These are phyloP conservation scores for Andrena flavipes DNA, from an alignment of 2,888 invertebrate species.

Conservation along the genomic window DNA sequence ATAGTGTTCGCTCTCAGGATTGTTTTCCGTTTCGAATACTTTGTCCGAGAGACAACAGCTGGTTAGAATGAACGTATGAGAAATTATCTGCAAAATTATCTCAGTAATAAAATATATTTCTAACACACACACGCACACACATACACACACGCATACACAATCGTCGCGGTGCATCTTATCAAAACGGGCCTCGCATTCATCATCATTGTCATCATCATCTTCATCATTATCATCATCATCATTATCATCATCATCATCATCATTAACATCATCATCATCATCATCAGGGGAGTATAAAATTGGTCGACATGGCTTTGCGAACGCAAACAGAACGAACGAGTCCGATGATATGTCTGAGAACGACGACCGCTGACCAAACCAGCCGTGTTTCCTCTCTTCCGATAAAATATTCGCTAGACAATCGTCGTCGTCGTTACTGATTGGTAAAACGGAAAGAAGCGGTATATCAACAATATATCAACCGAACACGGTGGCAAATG, in stretches of 20 bases:
- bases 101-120: constrained; percentile 83
- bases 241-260: constrained; percentile 9
- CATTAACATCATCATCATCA: constrained; percentile 22
- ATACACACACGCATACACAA: constrained; percentile 25
- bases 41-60: constrained; percentile 30
- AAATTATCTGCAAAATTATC: constrained; percentile 74
- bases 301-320: constrained; percentile 72
- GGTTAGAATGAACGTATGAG: constrained; percentile 51
- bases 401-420: constrained; percentile 28
- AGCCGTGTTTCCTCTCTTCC: neutral
- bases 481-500: neutral
- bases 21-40: constrained; percentile 14
- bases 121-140: constrained; percentile 60
- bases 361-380: constrained; percentile 28
- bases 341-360: constrained; percentile 58
- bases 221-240: neutral
- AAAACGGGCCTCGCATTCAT: constrained; percentile 57
- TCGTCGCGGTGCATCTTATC: constrained; percentile 53
- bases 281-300: constrained; percentile 75
- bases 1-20: constrained; percentile 45
- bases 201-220: constrained; percentile 16
- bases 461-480: neutral
- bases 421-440: constrained; percentile 42
- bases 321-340: constrained; percentile 49
- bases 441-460: constrained; percentile 1